Evolutionary conservation across 2,888 invertebrate species (phyloP).

Genomic region (Drosophila tripunctata): DNA sequence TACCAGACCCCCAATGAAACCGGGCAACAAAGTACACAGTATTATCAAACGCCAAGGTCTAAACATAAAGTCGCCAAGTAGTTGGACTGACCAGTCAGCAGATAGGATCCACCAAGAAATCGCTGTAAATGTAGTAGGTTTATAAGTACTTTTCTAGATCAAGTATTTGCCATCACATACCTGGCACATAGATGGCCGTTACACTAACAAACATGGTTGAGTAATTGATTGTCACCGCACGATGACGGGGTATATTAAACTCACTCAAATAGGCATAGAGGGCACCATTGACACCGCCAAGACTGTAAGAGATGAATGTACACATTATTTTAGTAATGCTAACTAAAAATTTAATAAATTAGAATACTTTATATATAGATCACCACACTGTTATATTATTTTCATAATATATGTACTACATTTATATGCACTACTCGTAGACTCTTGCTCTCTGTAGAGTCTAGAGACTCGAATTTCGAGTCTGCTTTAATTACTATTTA

Average conservation of each 20-base stretch:
- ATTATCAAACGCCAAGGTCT: constrained; percentile 79
- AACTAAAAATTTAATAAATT: too few species aligned
- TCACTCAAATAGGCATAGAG: constrained; percentile 79
- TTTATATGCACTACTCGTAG: not conserved
- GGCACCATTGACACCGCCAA: constrained; percentile 74
- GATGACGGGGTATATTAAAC: constrained; percentile 77
- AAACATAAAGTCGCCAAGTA: constrained; percentile 68
- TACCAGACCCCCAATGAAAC: constrained; percentile 68
- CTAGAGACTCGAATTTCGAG: not conserved
- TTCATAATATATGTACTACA: too few species aligned
- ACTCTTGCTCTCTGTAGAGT: not conserved
- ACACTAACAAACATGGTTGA: constrained; percentile 82
- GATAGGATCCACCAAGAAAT: constrained; percentile 76
- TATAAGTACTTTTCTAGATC: too few species aligned
- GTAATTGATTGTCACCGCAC: constrained; percentile 80
- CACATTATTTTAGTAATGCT: too few species aligned
- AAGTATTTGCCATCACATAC: constrained; percentile 39
- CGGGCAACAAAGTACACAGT: constrained; percentile 69
- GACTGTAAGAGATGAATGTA: constrained; percentile 39
- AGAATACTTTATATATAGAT: too few species aligned
- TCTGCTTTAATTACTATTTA: not conserved
- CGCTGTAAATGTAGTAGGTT: constrained; percentile 60
- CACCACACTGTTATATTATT: too few species aligned
- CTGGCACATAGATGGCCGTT: constrained; percentile 79
- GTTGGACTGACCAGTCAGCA: constrained; percentile 67